Base-by-base conservation (phyloP, 2,888 invertebrate genomes). In the Acrobasis repandana region DNA sequence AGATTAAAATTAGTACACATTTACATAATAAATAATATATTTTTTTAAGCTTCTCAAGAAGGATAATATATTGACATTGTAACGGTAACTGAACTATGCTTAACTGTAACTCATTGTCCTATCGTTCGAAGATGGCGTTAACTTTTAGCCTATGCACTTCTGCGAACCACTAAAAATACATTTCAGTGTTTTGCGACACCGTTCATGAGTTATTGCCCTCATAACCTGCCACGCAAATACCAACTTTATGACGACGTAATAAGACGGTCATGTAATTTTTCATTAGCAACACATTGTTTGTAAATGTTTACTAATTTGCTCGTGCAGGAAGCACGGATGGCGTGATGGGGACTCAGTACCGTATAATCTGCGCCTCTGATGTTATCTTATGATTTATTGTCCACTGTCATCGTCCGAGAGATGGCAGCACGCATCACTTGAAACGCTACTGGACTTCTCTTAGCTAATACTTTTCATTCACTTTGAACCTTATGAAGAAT, bases 331-430 rank as follows among this genome's bases (percentile, higher is more conserved):
- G 86, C 80, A 90, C 87, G 91, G 90, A 85, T 90, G 88, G 88
- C 83, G 83, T 89, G 86, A 80, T 86, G 85, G 81, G 82, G 85
- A 83, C 84, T 82, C 85, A 85, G 80, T 76, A 85, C 84, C 91
- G 91, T 91, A 86, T 92, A 92, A 92, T 92, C 90, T 90, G 83
- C 75, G 81, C 82, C 82, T 90, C 85, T 88, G 92, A 92, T 91
- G 87, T 92, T 92, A 92, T 92, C 92, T 76, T 58, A 82, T 86
- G 91, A 92, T 92, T 92, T 92, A 92, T 91, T 90, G 86, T 83
- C 80, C 81, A 82, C 88, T 88, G 90, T 90, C 90, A 85, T 83
- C 90, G 82, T 72, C 83, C 88, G 77, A 85, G 83, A 91, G 91
- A 90, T 91, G 91, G 90, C 89, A 85, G 85, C 88, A 88, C 86